Base-by-base conservation (phyloP, 2,113 vertebrate species). In the Coptodon rendalli region DNA sequence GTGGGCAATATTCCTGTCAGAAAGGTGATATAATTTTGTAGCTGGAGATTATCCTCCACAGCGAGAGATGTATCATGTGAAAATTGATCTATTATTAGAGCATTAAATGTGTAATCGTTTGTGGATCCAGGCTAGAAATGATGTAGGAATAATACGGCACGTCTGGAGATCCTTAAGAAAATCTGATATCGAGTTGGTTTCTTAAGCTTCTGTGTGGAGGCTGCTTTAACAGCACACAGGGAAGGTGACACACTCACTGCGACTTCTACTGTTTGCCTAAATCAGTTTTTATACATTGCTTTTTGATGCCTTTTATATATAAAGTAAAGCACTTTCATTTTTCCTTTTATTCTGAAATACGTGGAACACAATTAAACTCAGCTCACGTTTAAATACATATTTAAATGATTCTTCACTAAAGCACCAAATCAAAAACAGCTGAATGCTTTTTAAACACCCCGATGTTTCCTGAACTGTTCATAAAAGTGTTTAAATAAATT, bases 11-110 rank as follows among this genome's bases (percentile, higher is more conserved):
- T 93, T 89, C 89, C 93, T 89, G 93, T 91, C 93, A 95, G 89
- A 83, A 5, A 89, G 93, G 91, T 89, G 89, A 93, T 95, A 93
- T 92, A 79, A 87, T 91, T 94, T 95, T 93, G 93, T 89, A 89
- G 94, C 90, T 27, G 80, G 80, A 93, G 92, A 94, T 95, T 94
- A 95, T 91, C 89, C 92, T 85, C 89, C 92, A 85, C 93, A 89
- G 90, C 86, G 2, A 81, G 91, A 90, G 78, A 91, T 81, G 83
- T 84, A 93, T 92, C 90, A 82, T 83, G 87, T 82, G 89, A 90
- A 94, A 95, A 86, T 81, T 34, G 87, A 94, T 93, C 92, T 94
- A 92, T 93, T 93, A 93, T 95, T 91, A 91, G 82, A 87, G 88
- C 91, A 91, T 92, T 92, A 95, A 90, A 86, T 80, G 89, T 81